Conservation (phyloP, 2,797 vertebrate species). For the Typhlichthys subterraneus region DNA sequence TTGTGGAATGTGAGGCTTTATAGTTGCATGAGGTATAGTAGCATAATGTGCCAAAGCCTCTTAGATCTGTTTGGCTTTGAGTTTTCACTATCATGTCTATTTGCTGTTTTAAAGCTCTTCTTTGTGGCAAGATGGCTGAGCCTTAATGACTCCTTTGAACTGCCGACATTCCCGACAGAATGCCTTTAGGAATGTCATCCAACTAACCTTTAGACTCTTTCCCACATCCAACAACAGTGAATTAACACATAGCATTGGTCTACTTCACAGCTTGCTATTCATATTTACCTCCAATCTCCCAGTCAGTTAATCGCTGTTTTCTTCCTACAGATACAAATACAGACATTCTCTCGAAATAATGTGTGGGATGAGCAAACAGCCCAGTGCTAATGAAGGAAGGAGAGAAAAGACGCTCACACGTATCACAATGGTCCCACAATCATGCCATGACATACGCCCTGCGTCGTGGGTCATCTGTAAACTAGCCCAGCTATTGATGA, state of each 20-base stretch:
- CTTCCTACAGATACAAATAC: slow-evolving; percentile 19
- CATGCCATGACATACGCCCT: too few species aligned
- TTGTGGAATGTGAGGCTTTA: slow-evolving; percentile 64
- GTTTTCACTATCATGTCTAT: slow-evolving; percentile 71
- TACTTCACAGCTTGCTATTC: slow-evolving; percentile 26
- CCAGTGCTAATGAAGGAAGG: too few species aligned
- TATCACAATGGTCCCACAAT: too few species aligned
- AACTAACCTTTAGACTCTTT: slow-evolving; percentile 75
- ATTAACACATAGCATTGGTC: slow-evolving; percentile 42
- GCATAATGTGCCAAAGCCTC: slow-evolving; percentile 74
- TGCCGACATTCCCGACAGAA: slow-evolving; percentile 56
- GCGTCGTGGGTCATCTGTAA: too few species aligned
- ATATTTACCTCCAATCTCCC: slow-evolving; percentile 26
- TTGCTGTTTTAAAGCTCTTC: slow-evolving; percentile 81
- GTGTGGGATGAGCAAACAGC: too few species aligned
- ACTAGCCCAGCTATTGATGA: too few species aligned
- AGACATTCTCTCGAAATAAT: background rate
- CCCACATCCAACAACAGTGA: slow-evolving; percentile 63
- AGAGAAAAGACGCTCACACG: too few species aligned
- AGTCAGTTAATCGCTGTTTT: slow-evolving; percentile 10
- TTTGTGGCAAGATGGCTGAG: slow-evolving; percentile 66
- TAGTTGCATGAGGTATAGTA: slow-evolving; percentile 42
- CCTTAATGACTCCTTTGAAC: slow-evolving; percentile 81
- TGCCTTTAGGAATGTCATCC: slow-evolving; percentile 69
- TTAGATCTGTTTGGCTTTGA: slow-evolving; percentile 77